Conservation (phyloP, 2,888 invertebrate species). For the Leptinotarsa tumamoca region DNA sequence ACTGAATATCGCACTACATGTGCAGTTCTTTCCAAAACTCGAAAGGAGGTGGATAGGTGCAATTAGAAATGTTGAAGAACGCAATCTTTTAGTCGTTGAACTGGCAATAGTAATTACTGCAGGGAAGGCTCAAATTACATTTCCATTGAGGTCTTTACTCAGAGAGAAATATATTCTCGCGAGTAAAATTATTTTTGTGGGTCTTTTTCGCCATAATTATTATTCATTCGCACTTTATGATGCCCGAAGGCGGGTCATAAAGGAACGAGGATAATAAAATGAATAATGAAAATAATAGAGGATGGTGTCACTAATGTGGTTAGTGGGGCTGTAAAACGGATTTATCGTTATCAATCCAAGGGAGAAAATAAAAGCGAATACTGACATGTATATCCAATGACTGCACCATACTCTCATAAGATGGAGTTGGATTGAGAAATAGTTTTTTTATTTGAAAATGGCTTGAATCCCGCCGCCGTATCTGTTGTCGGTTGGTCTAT, state of each 20-base stretch:
- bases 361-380: not conserved
- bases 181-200: constrained; percentile 4
- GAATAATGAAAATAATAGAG: constrained; percentile 12
- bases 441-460: too few relatives aligned
- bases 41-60: constrained; percentile 26
- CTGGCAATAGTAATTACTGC: constrained; percentile 42
- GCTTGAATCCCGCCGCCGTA: too few relatives aligned
- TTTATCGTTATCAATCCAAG: not conserved
- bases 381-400: not conserved
- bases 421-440: too few relatives aligned
- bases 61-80: constrained; percentile 44
- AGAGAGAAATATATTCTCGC: constrained; percentile 22
- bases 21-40: constrained; percentile 29
- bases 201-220: not conserved
- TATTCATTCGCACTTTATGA: not conserved
- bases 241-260: not conserved
- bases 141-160: constrained; percentile 27
- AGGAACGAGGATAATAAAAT: constrained; percentile 7
- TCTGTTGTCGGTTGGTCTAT: too few relatives aligned
- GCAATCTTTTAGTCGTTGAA: constrained; percentile 46
- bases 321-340: not conserved
- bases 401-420: too few relatives aligned
- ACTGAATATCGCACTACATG: not conserved
- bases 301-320: constrained; percentile 4
- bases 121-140: constrained; percentile 39